Evolutionary conservation across 2,113 vertebrate species (phyloP), one percentile per base, ranked within the genome.

Genomic region (Notarius quadriscutis): DNA sequence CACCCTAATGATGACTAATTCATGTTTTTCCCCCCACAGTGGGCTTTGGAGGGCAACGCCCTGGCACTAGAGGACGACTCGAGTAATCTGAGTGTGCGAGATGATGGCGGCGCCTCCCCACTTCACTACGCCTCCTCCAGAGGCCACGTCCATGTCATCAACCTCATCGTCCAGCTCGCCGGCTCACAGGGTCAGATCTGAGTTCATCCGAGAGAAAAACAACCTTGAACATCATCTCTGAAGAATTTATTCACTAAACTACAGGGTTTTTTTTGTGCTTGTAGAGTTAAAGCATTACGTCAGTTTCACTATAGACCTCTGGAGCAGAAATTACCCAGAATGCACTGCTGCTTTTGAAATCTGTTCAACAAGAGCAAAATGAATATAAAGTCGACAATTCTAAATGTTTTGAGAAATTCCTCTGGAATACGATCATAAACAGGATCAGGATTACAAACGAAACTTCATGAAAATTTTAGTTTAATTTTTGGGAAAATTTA

Each of bases 111-210:
- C 10, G 93, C 95, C n/a, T 95, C 93, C 0, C 94, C 95, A 1
- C 88, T 97, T 87, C 97, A 97, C 84, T 93, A 96, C 0, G 96
- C 97, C 7, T 91, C 96, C 0, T 94, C 93, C 90, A 92, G 90
- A 84, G 97, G 96, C 81, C 92, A 96, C 34, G 87, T 95, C 87
- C 93, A 95, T 14, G 84, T 96, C 72, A 95, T 97, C 91, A 91
- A 94, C 75, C 18, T 95, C 90, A 96, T 97, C 74, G 91, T 95
- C 71, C 93, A 93, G 0, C 91, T 93, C 75, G 93, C 94, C 25
- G 93, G 94, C 86, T 91, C 78, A 86, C 94, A 96, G 94, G 96
- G 97, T 97, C 94, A 91, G 83, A 74, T 8, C 30, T 1, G 6
- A 18, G 5, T 8, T 30, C n/a, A 6, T 27, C 58, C 77, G 6